Conservation (phyloP, 2,888 invertebrate genomes). For the Calameuta idolon region DNA sequence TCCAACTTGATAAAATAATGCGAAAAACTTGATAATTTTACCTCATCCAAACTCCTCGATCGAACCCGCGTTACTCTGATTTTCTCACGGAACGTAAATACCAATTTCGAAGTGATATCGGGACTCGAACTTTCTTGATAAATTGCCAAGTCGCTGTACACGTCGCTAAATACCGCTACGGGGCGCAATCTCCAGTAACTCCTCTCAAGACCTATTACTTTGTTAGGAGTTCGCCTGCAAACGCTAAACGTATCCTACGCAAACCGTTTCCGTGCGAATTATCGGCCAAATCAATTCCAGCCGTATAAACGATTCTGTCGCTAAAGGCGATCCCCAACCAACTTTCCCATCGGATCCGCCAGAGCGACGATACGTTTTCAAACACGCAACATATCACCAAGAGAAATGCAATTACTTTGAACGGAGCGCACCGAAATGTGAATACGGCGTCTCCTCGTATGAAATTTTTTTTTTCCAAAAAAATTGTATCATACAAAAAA, state of each 20-base stretch:
- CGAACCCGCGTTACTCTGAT: background rate
- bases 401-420: background rate
- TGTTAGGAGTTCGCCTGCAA: background rate
- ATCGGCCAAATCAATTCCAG: background rate
- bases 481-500: background rate
- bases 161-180: background rate
- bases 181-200: background rate
- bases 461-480: background rate
- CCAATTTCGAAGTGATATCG: background rate
- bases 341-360: background rate
- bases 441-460: background rate
- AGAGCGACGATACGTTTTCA: background rate
- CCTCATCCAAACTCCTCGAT: background rate
- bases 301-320: background rate
- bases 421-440: background rate
- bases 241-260: background rate
- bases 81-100: background rate
- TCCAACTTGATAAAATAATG: background rate
- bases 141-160: background rate
- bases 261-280: background rate
- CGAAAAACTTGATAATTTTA: background rate
- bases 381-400: background rate
- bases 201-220: background rate
- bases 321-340: background rate
- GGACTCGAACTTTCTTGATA: background rate